Evolutionary conservation across 2,888 invertebrate species (phyloP), one percentile per base, ranked within the genome.

Genomic region (Pseudococcus viburni): DNA sequence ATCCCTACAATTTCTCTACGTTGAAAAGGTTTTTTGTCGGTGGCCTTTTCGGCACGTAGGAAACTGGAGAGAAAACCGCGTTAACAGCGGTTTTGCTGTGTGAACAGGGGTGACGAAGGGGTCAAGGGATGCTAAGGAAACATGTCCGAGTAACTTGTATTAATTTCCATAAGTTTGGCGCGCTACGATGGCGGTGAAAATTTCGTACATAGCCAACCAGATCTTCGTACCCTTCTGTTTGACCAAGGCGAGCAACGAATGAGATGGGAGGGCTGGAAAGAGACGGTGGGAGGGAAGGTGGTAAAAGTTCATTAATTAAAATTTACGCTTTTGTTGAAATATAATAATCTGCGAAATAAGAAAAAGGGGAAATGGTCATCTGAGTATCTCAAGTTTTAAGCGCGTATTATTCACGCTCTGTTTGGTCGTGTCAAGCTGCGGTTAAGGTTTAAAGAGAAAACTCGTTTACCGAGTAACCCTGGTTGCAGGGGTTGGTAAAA

Each of bases 381-480:
- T 22, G 46, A 80, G 87, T 77, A 77, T 26, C 87, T 87, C 17
- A 33, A 80, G 51, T 77, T 73, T 77, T 51, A 77, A 83, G 88
- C 83, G 83, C 59, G n/a, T 83, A 83, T 83, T 88, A 84, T 84
- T 83, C n/a, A 83, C 88, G 88, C 88, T 88, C 88, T 88, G 88
- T 88, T 88, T 84, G 84, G 42, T 33, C 33, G 83, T 88, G 88
- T 88, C 88, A 88, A 88, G 83, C 88, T 88, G 88, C 88, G 84
- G 84, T 84, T 88, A 88, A 64, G 77, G 77, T 86, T 64, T 77
- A 77, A 64, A 85, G 55, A 64, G 85, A 64, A 85, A 85, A 85
- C 85, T 85, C 85, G 59, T 85, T 55, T 85, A 55, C 64, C 85
- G 85, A 85, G 59, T 85, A 59, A 85, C 85, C 85, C 64, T 48